Evolutionary conservation across 2,113 vertebrate genomes (phyloP).

Genomic region (Carassius auratus): DNA sequence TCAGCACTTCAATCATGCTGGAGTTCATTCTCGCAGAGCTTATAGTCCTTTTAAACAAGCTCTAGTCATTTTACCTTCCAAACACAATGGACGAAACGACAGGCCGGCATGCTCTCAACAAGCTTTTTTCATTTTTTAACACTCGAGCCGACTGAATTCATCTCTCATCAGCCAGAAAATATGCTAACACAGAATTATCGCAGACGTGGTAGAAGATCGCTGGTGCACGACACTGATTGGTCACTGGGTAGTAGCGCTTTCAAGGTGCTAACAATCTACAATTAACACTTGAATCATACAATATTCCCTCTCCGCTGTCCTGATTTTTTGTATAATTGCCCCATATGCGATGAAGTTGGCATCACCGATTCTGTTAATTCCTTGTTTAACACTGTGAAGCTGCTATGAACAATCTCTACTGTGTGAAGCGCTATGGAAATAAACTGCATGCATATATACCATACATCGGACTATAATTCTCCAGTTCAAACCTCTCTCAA

Average conservation of each 20-base stretch:
- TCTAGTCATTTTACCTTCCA: constrained; percentile 1
- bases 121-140: neutral
- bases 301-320: neutral
- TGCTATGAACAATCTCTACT: neutral
- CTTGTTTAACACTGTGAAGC: too few species aligned
- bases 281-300: constrained; percentile 15
- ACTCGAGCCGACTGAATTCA: neutral
- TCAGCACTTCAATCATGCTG: constrained; percentile 43
- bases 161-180: neutral
- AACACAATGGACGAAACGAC: neutral
- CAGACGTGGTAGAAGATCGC: neutral
- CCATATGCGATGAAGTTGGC: neutral
- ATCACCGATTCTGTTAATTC: neutral
- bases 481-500: neutral
- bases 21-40: constrained; percentile 10
- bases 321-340: neutral
- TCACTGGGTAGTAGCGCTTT: neutral
- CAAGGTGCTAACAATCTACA: constrained; percentile 11
- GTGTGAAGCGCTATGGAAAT: neutral
- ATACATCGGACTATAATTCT: neutral
- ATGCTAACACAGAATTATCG: neutral
- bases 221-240: neutral
- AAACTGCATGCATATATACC: too few species aligned
- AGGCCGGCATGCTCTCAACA: neutral
- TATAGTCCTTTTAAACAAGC: constrained; percentile 5